Conservation (phyloP, 2,888 invertebrate species). For the Opisthograptis luteolata region DNA sequence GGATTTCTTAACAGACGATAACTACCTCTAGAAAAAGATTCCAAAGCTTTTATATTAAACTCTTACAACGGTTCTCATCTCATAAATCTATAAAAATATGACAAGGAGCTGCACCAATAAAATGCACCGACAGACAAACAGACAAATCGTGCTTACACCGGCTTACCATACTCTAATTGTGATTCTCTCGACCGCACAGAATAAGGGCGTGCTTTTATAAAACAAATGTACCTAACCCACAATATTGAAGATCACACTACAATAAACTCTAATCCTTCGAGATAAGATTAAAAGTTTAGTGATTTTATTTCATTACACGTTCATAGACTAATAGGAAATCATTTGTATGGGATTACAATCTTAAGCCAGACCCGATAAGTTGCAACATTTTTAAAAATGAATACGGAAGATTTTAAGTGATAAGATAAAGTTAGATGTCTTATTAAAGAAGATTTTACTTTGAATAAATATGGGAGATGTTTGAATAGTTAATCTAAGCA, state of each 20-base stretch:
- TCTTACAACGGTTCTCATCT: no score
- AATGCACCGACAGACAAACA: slow-evolving; percentile 37
- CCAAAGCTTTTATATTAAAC: no score
- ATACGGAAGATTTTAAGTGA: slow-evolving; percentile 14
- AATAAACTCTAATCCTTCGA: not conserved
- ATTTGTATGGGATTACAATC: slow-evolving; percentile 47
- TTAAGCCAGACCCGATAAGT: slow-evolving; percentile 26
- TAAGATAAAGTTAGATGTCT: slow-evolving; percentile 21
- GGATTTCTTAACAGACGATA: no score
- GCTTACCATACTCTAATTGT: slow-evolving; percentile 38
- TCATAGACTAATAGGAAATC: slow-evolving; percentile 37
- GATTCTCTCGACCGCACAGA: slow-evolving; percentile 43
- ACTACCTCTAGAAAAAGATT: no score
- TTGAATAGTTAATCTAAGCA: slow-evolving; percentile 1
- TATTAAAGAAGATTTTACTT: slow-evolving; percentile 15
- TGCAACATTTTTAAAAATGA: slow-evolving; percentile 29
- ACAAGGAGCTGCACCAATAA: slow-evolving; percentile 8
- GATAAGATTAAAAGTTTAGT: not conserved
- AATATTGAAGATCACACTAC: slow-evolving; percentile 10
- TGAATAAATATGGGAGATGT: slow-evolving; percentile 5
- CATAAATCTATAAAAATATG: not conserved
- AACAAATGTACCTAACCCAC: slow-evolving; percentile 49
- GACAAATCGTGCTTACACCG: slow-evolving; percentile 43
- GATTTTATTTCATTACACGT: not conserved
- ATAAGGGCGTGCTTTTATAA: slow-evolving; percentile 45